A percentile compares a stretch with the other conserved stretches of the same genome.
Conservation (phyloP, 2,888 invertebrate species). For the Chaitophorus viminalis region DNA sequence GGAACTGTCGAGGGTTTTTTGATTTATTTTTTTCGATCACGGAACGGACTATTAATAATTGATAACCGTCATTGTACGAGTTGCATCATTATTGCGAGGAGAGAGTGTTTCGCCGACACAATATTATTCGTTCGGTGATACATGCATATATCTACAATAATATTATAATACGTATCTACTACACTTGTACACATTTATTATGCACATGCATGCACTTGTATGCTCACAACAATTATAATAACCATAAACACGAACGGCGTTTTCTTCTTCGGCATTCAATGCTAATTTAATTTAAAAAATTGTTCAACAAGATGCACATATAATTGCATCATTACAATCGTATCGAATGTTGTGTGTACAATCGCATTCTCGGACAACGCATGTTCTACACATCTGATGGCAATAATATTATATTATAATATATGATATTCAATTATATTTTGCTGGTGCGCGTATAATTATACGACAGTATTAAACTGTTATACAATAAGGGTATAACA, state of each 20-base stretch:
- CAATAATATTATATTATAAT: slow-evolving; percentile 17
- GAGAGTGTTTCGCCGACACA: not conserved
- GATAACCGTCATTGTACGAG: not conserved
- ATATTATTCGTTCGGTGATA: not conserved
- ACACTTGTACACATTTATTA: not conserved
- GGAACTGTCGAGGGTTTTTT: too few relatives aligned
- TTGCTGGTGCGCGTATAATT: not conserved
- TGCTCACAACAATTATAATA: slow-evolving; percentile 24
- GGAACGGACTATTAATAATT: not conserved
- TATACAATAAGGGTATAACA: too few relatives aligned
- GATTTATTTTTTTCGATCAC: not conserved
- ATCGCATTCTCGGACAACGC: slow-evolving; percentile 13
- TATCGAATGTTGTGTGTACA: slow-evolving; percentile 27
- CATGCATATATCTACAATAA: not conserved
- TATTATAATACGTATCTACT: not conserved
- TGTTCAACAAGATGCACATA: slow-evolving; percentile 34
- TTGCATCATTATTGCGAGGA: not conserved
- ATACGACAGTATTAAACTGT: not conserved
- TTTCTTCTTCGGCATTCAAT: slow-evolving; percentile 32
- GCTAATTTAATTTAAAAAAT: slow-evolving; percentile 58
- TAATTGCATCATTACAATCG: slow-evolving; percentile 37
- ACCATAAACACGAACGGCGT: slow-evolving; percentile 5
- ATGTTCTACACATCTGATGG: not conserved
- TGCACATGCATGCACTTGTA: not conserved
- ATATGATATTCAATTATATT: not conserved